phyloP scores from a whole-genome alignment of 2,113 vertebrate genomes.

The Cyprinodon tularosa region DNA sequence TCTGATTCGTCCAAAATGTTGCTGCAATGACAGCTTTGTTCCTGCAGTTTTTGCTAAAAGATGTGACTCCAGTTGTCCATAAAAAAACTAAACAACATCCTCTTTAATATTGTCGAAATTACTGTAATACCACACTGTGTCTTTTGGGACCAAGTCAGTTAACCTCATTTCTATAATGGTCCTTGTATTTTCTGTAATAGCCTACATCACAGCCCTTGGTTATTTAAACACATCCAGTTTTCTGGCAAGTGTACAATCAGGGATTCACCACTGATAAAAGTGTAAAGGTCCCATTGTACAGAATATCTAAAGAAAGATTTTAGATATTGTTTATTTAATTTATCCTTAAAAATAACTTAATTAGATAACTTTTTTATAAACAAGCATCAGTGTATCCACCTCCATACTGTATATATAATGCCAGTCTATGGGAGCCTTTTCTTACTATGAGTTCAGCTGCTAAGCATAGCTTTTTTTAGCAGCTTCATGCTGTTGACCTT shows the following conservation, averaged over 20 bases:
- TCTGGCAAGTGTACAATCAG: constrained; percentile 15
- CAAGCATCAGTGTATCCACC: neutral
- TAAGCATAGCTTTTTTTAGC: neutral
- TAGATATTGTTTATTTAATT: neutral
- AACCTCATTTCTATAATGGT: constrained; percentile 78
- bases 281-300: neutral
- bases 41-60: neutral
- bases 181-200: constrained; percentile 57
- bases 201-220: constrained; percentile 63
- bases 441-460: neutral
- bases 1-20: constrained; percentile 11
- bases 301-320: neutral
- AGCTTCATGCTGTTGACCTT: neutral
- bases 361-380: neutral
- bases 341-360: neutral
- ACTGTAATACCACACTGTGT: constrained; percentile 55
- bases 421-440: neutral
- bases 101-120: constrained; percentile 48
- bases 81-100: constrained; percentile 10
- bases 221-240: constrained; percentile 32
- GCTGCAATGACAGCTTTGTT: neutral
- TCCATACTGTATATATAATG: neutral
- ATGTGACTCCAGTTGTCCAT: constrained; percentile 12
- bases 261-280: constrained; percentile 6
- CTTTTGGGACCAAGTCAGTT: constrained; percentile 67